phyloP scores from a whole-genome alignment of 1,140 invertebrate species.

The Melitaea cinxia region DNA sequence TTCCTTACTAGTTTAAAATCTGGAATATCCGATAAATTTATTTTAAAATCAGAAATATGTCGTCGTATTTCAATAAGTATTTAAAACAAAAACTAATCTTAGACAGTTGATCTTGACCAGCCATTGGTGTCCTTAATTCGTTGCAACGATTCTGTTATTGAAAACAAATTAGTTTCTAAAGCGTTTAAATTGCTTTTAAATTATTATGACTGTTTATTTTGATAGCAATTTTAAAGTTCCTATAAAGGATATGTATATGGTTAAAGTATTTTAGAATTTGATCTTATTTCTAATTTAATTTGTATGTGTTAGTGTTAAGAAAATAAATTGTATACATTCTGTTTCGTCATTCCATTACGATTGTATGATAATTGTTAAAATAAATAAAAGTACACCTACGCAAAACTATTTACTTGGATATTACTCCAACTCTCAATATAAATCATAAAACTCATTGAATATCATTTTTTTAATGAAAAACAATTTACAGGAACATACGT shows the following conservation, averaged over 20 bases:
- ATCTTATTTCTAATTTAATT: conserved; percentile 3
- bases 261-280: background rate
- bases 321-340: background rate
- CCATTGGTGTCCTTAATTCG: conserved; percentile 10
- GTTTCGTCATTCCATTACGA: background rate
- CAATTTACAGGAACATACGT: too few species aligned
- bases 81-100: background rate
- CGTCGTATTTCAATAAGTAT: background rate
- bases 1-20: too few species aligned
- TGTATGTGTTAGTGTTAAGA: background rate
- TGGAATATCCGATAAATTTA: background rate
- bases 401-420: too few species aligned
- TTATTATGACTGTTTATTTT: background rate
- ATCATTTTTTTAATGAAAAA: too few species aligned
- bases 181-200: conserved; percentile 17
- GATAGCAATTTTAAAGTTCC: conserved; percentile 5
- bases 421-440: too few species aligned
- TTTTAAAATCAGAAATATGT: background rate
- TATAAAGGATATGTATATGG: conserved; percentile 6
- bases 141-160: conserved; percentile 15
- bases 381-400: too few species aligned
- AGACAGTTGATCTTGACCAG: background rate
- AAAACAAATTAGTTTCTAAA: conserved; percentile 8
- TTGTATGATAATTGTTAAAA: background rate
- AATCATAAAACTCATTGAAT: too few species aligned